Conservation (phyloP, 2,113 vertebrate genomes). For the Alectura lathami region DNA sequence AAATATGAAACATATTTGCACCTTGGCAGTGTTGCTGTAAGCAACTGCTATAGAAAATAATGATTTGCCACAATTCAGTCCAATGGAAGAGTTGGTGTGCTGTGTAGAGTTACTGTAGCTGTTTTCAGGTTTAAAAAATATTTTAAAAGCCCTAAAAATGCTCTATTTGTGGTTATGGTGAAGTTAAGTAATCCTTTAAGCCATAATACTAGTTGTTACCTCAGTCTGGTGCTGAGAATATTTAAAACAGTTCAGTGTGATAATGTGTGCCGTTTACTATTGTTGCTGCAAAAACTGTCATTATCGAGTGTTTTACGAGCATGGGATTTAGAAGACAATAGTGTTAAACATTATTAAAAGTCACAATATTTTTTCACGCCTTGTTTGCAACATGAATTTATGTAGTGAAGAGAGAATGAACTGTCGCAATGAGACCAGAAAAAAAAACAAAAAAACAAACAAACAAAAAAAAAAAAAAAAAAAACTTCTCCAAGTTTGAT, state of each 20-base stretch:
- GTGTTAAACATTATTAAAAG: neutral
- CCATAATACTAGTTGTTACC: neutral
- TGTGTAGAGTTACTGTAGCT: neutral
- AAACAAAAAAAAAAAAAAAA: too few species aligned
- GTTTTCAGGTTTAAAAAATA: neutral
- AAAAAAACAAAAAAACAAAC: neutral
- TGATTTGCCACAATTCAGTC: neutral
- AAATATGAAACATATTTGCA: neutral
- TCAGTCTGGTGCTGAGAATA: neutral
- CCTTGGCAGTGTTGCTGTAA: neutral
- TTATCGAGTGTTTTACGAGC: neutral
- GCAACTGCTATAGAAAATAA: neutral
- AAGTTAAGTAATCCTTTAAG: neutral
- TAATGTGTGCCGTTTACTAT: neutral
- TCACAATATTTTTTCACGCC: neutral
- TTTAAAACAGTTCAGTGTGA: neutral
- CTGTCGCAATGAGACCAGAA: neutral
- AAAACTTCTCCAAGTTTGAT: neutral
- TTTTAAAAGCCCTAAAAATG: neutral
- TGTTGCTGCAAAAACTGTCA: neutral
- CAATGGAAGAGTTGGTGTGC: neutral
- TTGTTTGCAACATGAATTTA: neutral
- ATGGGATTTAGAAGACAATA: neutral
- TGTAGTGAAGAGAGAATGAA: neutral
- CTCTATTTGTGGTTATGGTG: neutral